These are phyloP conservation scores for Kryphioiulus occultus DNA, from an alignment of 2,888 invertebrate genomes.

Conservation along the genomic window DNA sequence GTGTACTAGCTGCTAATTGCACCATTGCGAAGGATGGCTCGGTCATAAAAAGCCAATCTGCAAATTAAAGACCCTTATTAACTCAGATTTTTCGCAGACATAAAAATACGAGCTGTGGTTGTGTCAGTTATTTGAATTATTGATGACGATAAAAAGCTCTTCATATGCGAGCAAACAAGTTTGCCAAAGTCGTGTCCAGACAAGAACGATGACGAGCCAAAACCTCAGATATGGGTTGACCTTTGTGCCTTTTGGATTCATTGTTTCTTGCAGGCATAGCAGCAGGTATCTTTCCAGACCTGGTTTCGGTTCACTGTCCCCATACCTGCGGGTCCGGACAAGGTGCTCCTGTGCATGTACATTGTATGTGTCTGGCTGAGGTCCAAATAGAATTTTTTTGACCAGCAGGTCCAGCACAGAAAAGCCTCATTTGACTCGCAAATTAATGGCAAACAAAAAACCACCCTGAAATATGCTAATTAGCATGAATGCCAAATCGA, in stretches of 20 bases:
- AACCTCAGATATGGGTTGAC: not conserved
- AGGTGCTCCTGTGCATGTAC: not conserved
- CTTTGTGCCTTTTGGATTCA: not conserved
- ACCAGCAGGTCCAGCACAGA: not conserved
- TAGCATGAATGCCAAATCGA: not conserved
- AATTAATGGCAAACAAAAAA: not conserved
- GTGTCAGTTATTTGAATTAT: no score
- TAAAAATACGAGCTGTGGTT: no score
- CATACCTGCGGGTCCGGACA: not conserved
- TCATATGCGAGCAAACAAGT: not conserved
- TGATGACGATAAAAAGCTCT: not conserved
- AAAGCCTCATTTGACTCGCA: no score
- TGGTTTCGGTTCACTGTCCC: slow-evolving; percentile 9
- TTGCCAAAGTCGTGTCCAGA: not conserved
- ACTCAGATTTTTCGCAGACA: no score
- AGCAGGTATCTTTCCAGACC: not conserved
- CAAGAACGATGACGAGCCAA: not conserved
- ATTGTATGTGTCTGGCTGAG: not conserved
- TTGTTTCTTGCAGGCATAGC: not conserved
- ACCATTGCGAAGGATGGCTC: no score
- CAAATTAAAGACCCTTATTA: no score
- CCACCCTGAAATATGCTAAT: not conserved
- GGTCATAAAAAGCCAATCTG: no score
- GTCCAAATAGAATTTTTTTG: not conserved
- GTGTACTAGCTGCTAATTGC: no score